phyloP scores from a whole-genome alignment of 2,888 invertebrate species.

The Zootermopsis nevadensis region DNA sequence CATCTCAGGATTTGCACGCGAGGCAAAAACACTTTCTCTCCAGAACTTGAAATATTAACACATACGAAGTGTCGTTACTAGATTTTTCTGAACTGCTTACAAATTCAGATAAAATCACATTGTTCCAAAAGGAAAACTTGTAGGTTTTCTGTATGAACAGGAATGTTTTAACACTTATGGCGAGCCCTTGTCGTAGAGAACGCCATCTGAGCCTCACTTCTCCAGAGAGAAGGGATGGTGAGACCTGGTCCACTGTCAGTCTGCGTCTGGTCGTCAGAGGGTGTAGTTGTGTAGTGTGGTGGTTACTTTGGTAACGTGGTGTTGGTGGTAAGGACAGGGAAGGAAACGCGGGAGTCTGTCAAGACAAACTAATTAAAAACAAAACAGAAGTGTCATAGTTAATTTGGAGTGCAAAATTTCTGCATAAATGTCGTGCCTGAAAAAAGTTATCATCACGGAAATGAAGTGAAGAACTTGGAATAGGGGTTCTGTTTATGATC shows the following conservation, averaged over 20 bases:
- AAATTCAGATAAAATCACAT: background rate
- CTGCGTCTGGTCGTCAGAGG: conserved; percentile 24
- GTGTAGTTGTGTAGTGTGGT: background rate
- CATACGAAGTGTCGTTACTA: background rate
- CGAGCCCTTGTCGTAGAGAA: background rate
- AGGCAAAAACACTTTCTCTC: background rate
- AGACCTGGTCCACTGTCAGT: background rate
- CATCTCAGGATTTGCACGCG: background rate
- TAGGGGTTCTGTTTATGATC: too few species aligned
- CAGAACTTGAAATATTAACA: background rate
- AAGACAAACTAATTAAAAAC: background rate
- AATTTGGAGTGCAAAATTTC: background rate
- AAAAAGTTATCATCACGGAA: too few species aligned
- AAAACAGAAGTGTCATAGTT: background rate
- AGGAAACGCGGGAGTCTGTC: background rate
- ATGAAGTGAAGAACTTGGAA: too few species aligned
- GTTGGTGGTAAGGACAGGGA: background rate
- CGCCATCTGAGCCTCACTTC: conserved; percentile 15
- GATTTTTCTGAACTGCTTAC: background rate
- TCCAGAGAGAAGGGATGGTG: background rate
- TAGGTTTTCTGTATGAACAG: background rate
- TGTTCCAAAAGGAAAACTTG: background rate
- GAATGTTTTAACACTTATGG: background rate
- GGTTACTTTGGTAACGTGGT: conserved; percentile 2
- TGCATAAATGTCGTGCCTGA: too few species aligned